Base-by-base conservation (phyloP, 2,797 vertebrate genomes). In the Graptemys geographica region DNA sequence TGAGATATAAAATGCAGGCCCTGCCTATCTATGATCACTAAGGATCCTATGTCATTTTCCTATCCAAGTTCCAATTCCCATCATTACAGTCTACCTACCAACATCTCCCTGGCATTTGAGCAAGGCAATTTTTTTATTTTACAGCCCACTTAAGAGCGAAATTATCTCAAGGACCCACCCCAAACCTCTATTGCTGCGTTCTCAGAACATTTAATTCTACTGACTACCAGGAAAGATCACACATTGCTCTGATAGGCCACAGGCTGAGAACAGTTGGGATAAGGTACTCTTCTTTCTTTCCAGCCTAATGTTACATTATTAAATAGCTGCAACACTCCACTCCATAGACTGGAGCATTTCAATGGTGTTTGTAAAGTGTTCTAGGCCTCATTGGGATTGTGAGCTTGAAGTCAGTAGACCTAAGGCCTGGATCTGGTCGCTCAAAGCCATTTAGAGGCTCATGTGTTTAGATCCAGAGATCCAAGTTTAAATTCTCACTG, bases 141-240 rank as follows among this genome's bases (percentile, higher is more conserved):
- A 25, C 4, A 59, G 69, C 55, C 23, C 49, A 9, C 21, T 25
- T 74, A 62, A 44, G 0, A 6, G 49, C 83, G 81, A 27, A 82
- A 23, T 49, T 6, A 4, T 56, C 59, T 59, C 59, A 52, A 23
- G 85, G 59, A 59, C 19, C 4, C 37, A 52, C 59, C 76, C 82
- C 0, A 0, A 69, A 2, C n/a, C 65, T 19, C 15, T 69, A 10
- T 11, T 56, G 33, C 31, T 79, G 82, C 18, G 2, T 37, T 88
- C 82, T n/a, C 69, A 41, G 65, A 6, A 7, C 44, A 19, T 72
- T 83, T 33, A 69, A 37, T 41, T 18, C 33, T 86, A 18, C 69
- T 78, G 69, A 21, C 86, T 83, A 79, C 0, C 0, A 90, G 83
- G 76, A 84, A 89, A 84, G 49, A 65, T 15, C 86, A 16, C 37